Conservation (phyloP, 1,140 invertebrate species). For the Lucilia cuprina region DNA sequence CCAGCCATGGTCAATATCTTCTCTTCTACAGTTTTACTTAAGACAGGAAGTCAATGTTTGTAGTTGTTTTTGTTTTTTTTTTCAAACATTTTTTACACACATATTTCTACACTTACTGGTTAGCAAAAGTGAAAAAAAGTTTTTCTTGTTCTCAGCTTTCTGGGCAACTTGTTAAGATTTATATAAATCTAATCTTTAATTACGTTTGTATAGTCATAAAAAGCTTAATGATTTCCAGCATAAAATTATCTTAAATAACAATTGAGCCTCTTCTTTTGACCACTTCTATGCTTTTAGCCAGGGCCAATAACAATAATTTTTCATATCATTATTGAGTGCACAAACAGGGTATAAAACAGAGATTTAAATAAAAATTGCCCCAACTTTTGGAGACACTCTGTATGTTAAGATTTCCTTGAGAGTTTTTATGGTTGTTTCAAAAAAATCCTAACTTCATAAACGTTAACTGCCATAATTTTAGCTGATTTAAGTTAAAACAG, state of each 20-base stretch:
- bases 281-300: neutral
- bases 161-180: neutral
- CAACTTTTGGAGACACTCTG: neutral
- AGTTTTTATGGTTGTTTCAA: neutral
- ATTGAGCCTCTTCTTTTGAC: neutral
- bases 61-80: neutral
- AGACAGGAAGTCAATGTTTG: neutral
- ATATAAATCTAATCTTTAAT: constrained; percentile 12
- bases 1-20: neutral
- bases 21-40: neutral
- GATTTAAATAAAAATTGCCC: neutral
- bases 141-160: too few relatives aligned
- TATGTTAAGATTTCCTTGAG: too few relatives aligned
- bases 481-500: neutral
- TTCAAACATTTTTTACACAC: neutral
- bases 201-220: neutral
- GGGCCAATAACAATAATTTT: neutral
- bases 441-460: neutral
- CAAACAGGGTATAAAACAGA: neutral
- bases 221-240: neutral
- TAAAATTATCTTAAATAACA: neutral
- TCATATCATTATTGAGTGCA: neutral
- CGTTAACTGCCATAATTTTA: neutral
- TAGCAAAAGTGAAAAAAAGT: too few relatives aligned
- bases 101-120: neutral